These are phyloP conservation scores for Saccostrea cuccullata DNA, from an alignment of 1,140 invertebrate species.

Conservation along the genomic window DNA sequence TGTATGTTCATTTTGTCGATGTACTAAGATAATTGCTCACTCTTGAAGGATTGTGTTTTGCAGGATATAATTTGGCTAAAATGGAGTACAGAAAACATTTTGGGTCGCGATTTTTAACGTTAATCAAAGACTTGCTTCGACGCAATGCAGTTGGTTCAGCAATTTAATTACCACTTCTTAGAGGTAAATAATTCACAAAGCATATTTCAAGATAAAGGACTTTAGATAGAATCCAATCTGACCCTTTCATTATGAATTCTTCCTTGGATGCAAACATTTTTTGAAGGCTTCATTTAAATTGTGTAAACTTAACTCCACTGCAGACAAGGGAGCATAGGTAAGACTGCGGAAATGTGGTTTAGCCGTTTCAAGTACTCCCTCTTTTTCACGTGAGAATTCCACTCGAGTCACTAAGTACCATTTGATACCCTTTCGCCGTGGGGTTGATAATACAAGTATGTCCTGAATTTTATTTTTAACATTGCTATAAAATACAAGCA, in stretches of 20 bases:
- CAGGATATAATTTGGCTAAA: too few relatives aligned
- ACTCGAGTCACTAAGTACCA: slow-evolving; percentile 34
- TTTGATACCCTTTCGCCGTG: slow-evolving; percentile 18
- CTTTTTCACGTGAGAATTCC: slow-evolving; percentile 31
- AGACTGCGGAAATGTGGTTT: slow-evolving; percentile 38
- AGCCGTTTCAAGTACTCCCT: not conserved
- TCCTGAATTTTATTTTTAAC: not conserved
- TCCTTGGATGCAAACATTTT: slow-evolving; percentile 42
- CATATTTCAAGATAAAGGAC: slow-evolving; percentile 34
- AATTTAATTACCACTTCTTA: slow-evolving; percentile 42
- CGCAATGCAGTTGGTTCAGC: slow-evolving; percentile 41
- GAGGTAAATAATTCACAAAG: slow-evolving; percentile 28
- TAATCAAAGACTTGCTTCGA: slow-evolving; percentile 16
- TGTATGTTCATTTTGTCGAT: too few relatives aligned
- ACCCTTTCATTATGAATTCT: slow-evolving; percentile 45
- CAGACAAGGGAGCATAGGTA: not conserved
- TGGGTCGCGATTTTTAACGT: too few relatives aligned
- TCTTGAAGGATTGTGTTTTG: too few relatives aligned
- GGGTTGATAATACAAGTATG: not conserved
- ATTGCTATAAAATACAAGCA: slow-evolving; percentile 6
- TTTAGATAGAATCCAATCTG: slow-evolving; percentile 36
- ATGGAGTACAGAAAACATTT: too few relatives aligned
- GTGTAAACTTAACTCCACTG: too few relatives aligned
- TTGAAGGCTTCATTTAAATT: not conserved
- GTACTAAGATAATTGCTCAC: too few relatives aligned